Percentiles rank a stretch among this genome's conserved stretches.
Conservation (phyloP, 2,113 vertebrate species). For the Neotoma lepida region DNA sequence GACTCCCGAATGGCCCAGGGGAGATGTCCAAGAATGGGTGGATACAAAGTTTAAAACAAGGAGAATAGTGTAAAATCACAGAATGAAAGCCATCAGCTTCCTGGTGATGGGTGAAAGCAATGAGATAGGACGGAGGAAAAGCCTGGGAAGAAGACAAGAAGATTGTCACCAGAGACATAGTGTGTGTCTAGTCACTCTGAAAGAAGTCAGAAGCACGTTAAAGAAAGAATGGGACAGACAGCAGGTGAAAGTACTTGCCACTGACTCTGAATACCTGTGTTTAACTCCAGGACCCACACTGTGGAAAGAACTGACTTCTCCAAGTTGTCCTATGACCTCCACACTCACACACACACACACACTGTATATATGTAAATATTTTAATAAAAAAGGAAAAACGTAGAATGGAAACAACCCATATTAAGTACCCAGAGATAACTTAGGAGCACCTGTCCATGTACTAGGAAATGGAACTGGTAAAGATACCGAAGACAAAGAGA, state of each 20-base stretch:
- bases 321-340: neutral
- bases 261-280: neutral
- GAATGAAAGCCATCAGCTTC: neutral
- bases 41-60: conserved; percentile 35
- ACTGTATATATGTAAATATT: neutral
- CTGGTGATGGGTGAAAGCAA: neutral
- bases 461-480: neutral
- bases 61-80: neutral
- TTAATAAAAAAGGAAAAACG: neutral
- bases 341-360: neutral
- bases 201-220: conserved; percentile 31
- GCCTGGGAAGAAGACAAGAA: neutral
- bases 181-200: neutral
- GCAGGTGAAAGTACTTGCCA: neutral
- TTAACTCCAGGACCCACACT: neutral
- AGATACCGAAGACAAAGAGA: neutral
- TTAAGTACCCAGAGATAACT: neutral
- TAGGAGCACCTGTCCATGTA: neutral
- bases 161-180: neutral
- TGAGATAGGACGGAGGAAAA: neutral
- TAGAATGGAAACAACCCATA: neutral
- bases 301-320: neutral
- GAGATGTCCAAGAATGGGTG: neutral
- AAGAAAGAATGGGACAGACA: neutral
- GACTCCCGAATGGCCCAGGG: neutral